Conservation (phyloP, 2,888 invertebrate species). For the Caenorhabditis afra region DNA sequence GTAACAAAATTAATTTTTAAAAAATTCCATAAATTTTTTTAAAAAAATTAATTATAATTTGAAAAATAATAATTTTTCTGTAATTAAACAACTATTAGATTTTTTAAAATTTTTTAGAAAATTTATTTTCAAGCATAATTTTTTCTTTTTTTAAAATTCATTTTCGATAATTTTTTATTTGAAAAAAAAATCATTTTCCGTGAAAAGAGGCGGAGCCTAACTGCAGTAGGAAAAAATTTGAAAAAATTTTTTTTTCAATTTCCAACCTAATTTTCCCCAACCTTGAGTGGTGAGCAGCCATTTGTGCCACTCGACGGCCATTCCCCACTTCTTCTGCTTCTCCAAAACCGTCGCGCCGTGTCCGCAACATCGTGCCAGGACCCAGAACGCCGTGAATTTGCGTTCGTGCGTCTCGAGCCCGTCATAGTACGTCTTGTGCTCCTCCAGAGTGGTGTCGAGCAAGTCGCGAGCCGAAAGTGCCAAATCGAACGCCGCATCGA, state of each 20-base stretch:
- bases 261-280: background rate
- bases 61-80: background rate
- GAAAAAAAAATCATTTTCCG: too few species aligned
- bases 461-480: constrained; percentile 33
- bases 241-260: background rate
- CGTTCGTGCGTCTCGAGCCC: constrained; percentile 84
- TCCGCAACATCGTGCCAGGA: constrained; percentile 81
- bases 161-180: too few species aligned
- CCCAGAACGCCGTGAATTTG: constrained; percentile 84
- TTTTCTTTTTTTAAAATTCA: too few species aligned
- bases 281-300: too few species aligned
- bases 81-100: background rate
- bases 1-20: background rate
- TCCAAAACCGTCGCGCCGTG: constrained; percentile 83
- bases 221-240: too few species aligned
- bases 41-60: background rate
- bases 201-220: too few species aligned
- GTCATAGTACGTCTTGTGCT: constrained; percentile 21
- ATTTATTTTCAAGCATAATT: too few species aligned
- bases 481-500: constrained; percentile 45
- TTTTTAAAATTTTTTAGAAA: background rate
- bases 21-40: constrained; percentile 1
- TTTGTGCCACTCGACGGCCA: constrained; percentile 83
- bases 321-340: constrained; percentile 81
- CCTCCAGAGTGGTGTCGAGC: constrained; percentile 15